These are phyloP conservation scores for Caenorhabditis panamensis DNA, from an alignment of 2,888 invertebrate species.

Conservation along the genomic window DNA sequence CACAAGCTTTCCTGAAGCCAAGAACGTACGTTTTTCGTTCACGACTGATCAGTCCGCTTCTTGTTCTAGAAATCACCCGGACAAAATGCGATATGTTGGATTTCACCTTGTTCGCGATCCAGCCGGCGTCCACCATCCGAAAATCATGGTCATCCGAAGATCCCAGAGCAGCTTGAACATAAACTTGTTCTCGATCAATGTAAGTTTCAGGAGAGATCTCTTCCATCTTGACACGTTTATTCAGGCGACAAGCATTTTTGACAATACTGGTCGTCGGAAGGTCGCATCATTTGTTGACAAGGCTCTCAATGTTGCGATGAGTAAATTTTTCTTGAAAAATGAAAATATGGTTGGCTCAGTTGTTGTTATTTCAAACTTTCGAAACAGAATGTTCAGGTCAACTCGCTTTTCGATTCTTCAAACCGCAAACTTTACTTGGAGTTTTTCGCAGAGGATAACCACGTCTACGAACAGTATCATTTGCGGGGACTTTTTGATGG, in stretches of 20 bases:
- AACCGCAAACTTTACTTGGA: slow-evolving; percentile 23
- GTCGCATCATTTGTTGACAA: not conserved
- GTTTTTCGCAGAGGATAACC: not conserved
- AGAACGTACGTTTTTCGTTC: slow-evolving; percentile 19
- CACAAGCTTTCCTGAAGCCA: slow-evolving; percentile 2
- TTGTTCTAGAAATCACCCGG: not conserved
- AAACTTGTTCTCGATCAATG: slow-evolving; percentile 1
- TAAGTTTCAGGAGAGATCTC: not conserved
- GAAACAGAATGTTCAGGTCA: not conserved
- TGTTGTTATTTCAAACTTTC: too few relatives aligned
- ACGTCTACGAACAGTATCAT: slow-evolving; percentile 10
- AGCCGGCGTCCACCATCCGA: slow-evolving; percentile 8
- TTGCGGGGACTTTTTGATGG: slow-evolving; percentile 10
- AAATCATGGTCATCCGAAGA: slow-evolving; percentile 16
- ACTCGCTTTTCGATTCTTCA: slow-evolving; percentile 28
- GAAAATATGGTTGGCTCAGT: too few relatives aligned
- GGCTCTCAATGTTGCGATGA: not conserved
- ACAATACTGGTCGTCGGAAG: not conserved
- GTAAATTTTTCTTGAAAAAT: too few relatives aligned
- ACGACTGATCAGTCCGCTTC: too few relatives aligned
- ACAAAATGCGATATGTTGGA: not conserved
- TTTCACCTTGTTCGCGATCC: slow-evolving; percentile 40
- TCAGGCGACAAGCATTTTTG: slow-evolving; percentile 18
- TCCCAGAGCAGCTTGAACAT: not conserved
- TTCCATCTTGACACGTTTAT: not conserved